phyloP scores from a whole-genome alignment of 2,797 vertebrate genomes.

The Delichon dasypus region DNA sequence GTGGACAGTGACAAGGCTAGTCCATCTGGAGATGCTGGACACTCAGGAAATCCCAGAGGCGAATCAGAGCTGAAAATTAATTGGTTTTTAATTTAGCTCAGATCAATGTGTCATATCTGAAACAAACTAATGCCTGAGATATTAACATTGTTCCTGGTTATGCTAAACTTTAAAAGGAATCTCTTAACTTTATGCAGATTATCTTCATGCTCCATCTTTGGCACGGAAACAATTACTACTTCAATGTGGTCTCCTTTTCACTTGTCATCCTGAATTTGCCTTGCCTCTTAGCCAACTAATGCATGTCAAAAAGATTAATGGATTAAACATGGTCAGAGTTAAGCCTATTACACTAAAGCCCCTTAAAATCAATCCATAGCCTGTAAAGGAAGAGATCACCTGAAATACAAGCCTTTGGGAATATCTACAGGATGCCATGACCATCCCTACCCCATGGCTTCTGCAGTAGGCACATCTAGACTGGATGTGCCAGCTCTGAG shows the following conservation, averaged over 20 bases:
- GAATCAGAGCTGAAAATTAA: background rate
- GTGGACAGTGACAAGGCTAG: background rate
- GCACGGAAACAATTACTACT: conserved; percentile 35
- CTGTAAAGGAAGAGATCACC: conserved; percentile 52
- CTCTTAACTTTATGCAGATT: background rate
- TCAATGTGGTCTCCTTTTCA: conserved; percentile 50
- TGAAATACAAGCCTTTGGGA: conserved; percentile 12
- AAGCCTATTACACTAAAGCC: conserved; percentile 59
- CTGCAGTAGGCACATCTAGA: background rate
- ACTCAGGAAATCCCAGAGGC: background rate
- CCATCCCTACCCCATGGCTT: background rate
- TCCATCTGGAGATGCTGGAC: background rate
- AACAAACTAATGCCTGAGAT: background rate
- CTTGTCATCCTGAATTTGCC: conserved; percentile 48
- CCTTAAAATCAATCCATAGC: conserved; percentile 58
- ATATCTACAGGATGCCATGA: background rate
- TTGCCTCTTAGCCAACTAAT: conserved; percentile 45
- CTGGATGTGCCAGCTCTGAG: background rate
- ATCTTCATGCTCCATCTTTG: background rate
- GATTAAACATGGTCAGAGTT: conserved; percentile 51
- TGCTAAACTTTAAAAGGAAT: background rate
- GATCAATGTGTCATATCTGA: background rate
- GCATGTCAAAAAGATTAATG: conserved; percentile 60
- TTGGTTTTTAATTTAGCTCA: conserved; percentile 12
- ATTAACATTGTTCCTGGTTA: background rate